Percentiles rank a stretch among this genome's conserved stretches.
Conservation (phyloP, 2,888 invertebrate genomes). For the Bimastos eiseni region DNA sequence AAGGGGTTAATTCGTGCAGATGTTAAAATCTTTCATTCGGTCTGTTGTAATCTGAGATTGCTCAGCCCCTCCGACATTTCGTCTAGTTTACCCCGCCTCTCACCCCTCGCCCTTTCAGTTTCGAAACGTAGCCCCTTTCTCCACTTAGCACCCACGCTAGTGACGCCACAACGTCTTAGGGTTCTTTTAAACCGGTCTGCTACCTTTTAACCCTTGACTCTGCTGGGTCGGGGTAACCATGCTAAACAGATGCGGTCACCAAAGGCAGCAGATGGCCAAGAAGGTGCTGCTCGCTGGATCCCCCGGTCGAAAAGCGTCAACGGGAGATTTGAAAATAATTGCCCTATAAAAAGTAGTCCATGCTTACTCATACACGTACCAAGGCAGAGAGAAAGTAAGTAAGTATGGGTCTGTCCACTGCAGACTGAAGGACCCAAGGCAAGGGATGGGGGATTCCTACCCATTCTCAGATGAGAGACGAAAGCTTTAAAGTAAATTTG, state of each 20-base stretch:
- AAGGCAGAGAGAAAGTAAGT: background rate
- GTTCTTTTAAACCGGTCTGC: background rate
- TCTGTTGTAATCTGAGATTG: background rate
- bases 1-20: slow-evolving; percentile 3
- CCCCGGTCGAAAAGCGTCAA: background rate
- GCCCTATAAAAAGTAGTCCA: background rate
- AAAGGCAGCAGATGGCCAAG: background rate
- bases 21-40: background rate
- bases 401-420: background rate
- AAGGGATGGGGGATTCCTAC: too few species aligned
- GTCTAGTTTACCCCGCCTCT: background rate
- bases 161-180: slow-evolving; percentile 13
- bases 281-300: background rate
- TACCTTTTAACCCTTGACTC: background rate
- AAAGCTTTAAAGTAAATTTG: too few species aligned
- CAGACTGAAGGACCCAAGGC: too few species aligned
- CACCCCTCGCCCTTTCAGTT: background rate
- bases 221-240: background rate
- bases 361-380: background rate
- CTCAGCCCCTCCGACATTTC: background rate
- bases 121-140: background rate
- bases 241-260: background rate
- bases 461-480: too few species aligned
- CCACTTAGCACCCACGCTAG: background rate
- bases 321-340: background rate